Evolutionary conservation across 2,797 vertebrate species (phyloP).

Genomic region (Sebastiscus tertius): DNA sequence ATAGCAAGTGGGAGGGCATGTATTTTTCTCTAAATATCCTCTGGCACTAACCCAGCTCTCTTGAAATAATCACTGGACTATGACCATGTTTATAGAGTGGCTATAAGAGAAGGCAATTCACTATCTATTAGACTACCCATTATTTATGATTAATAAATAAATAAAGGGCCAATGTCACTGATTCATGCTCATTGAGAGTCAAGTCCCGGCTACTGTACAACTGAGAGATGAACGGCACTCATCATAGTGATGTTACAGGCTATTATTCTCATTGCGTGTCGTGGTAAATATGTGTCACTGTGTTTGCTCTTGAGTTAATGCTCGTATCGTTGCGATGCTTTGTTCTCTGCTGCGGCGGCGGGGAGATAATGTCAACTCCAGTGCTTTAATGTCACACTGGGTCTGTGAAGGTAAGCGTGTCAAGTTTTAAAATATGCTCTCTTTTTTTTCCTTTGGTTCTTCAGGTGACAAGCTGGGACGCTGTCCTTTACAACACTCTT

Average conservation of each 20-base stretch:
- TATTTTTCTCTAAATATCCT: constrained; percentile 56
- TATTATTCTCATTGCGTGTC: constrained; percentile 22
- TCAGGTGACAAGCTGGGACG: constrained; percentile 68
- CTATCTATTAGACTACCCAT: constrained; percentile 45
- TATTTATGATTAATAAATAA: constrained; percentile 59
- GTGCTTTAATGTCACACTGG: constrained; percentile 66
- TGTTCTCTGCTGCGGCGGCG: constrained; percentile 53
- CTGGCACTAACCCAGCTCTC: constrained; percentile 51
- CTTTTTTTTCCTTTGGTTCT: constrained; percentile 63
- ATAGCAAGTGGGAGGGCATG: constrained; percentile 39
- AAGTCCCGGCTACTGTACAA: constrained; percentile 4
- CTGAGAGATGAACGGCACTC: constrained; percentile 22
- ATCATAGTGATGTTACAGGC: constrained; percentile 1
- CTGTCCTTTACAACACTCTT: constrained; percentile 63
- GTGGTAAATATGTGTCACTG: constrained; percentile 36
- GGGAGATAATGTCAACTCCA: constrained; percentile 74
- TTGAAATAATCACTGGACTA: constrained; percentile 61
- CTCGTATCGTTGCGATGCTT: constrained; percentile 36
- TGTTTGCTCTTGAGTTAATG: constrained; percentile 58
- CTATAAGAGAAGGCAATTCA: constrained; percentile 44
- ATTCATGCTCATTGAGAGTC: constrained; percentile 30
- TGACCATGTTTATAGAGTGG: constrained; percentile 60
- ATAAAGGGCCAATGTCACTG: constrained; percentile 37
- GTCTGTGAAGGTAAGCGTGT: constrained; percentile 63
- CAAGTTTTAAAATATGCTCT: constrained; percentile 68